Base-by-base conservation (phyloP, 2,113 vertebrate species). In the Spheniscus mendiculus region DNA sequence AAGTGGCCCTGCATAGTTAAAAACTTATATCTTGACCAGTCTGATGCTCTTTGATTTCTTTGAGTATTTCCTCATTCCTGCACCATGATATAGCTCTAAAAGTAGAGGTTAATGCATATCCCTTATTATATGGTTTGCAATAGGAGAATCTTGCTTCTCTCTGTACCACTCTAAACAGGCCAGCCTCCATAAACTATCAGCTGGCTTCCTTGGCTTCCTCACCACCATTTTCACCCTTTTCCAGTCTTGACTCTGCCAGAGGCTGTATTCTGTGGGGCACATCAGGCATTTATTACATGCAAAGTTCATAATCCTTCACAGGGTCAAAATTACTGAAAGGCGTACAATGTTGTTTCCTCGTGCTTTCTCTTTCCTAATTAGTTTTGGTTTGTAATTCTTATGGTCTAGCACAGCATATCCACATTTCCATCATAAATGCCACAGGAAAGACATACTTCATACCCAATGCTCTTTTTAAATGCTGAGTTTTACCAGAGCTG, bases 331-430 rank as follows among this genome's bases (percentile, higher is more conserved):
- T 50, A 45, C 15, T 79, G 67, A 61, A 50, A 80, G 30, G 11
- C 0, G 1, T 22, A 5, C 9, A 21, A 6, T 2, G 7, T n/a
- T 29, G 14, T 62, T 78, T 47, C 22, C 14, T 87, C 0, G 2
- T 56, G 34, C 21, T 91, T 89, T 63, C 25, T 83, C 21, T 91
- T 32, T 53, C 16, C 15, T n/a, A 18, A 61, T 22, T 52, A 63
- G 8, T 59, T 84, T 78, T 30, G 5, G 5, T 52, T 87, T 87
- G 38, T 61, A 59, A 61, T 47, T 79, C 32, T 77, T 5, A 5
- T 15, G 19, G 3, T 38, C 44, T 79, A 87, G 44, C 38, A 30
- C 16, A 29, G n/a, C 0, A 0, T 55, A 47, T 26, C 30, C 15
- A 30, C 5, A 1, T n/a, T 89, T 96, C 21, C 32, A 40, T 15